phyloP scores from a whole-genome alignment of 2,797 vertebrate genomes.

The Holocentrus rufus region DNA sequence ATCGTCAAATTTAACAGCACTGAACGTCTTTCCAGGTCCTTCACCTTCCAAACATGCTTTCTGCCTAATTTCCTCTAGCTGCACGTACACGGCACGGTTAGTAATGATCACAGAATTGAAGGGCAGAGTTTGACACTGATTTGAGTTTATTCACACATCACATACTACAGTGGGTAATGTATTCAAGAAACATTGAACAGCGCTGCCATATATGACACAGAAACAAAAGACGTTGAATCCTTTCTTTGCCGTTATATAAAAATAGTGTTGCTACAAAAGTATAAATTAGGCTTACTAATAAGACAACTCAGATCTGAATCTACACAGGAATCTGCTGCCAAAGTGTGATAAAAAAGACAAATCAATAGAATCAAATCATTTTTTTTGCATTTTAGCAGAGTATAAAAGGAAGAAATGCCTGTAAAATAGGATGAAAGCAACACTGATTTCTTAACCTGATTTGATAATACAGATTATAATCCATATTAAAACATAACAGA shows the following conservation, averaged over 20 bases:
- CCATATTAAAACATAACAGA: constrained; percentile 66
- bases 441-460: constrained; percentile 79
- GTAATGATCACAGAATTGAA: background rate
- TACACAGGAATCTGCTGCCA: constrained; percentile 92
- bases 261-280: constrained; percentile 99
- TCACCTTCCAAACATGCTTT: background rate
- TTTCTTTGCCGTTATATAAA: constrained; percentile 95
- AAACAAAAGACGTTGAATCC: constrained; percentile 82
- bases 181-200: constrained; percentile 92
- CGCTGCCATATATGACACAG: constrained; percentile 85
- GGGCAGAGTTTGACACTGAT: constrained; percentile 65
- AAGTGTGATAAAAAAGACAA: constrained; percentile 85
- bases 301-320: constrained; percentile 94
- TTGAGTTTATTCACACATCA: constrained; percentile 94
- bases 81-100: constrained; percentile 8
- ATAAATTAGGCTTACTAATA: constrained; percentile 99
- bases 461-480: constrained; percentile 74
- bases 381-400: constrained; percentile 77
- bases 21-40: constrained; percentile 1
- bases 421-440: constrained; percentile 80
- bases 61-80: background rate
- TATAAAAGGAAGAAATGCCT: constrained; percentile 80
- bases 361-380: constrained; percentile 81
- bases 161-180: constrained; percentile 95
- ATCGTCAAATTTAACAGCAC: background rate